Base-by-base conservation (phyloP, 1,140 invertebrate species). In the Apis florea region DNA sequence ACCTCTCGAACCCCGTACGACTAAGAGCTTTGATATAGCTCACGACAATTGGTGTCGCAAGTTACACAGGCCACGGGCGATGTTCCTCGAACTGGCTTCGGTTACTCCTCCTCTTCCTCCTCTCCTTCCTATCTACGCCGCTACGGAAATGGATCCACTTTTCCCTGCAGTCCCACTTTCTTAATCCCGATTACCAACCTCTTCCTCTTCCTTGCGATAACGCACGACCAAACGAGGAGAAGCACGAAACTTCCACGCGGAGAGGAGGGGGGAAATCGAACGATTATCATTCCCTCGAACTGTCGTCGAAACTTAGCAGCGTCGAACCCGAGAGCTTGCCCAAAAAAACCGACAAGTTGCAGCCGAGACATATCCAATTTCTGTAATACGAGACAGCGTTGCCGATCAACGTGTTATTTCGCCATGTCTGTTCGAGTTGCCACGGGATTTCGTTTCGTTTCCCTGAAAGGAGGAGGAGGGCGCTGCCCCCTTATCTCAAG, bases 11-110 rank as follows among this genome's bases (percentile, higher is more conserved):
- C 78, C 85, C 54, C 53, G 77, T 40, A 40, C 84, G 83, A 85
- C 84, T 83, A 81, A 67, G 88, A 72, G 88, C 89, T 91, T 89
- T 90, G 89, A 90, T 91, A 90, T 83, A 82, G 74, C 74, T 86
- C 86, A 87, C 87, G 89, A 91, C 87, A 89, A 90, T 91, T 90
- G 87, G 64, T 71, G 85, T 88, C 79, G 83, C 82, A 92, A 92
- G 90, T 91, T 91, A 92, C 86, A 91, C 88, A 91, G 85, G 87
- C 85, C 86, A 79, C 47, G 24, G 86, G 78, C 86, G 79, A 85
- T 88, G 69, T 85, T 70, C 70, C 73, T 61, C 77, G 67, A 64
- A 54, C 58, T 84, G 63, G 54, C 47, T 61, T n/a, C 61, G 56
- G 56, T 56, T 66, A 66, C 31, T 0, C 21, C 59, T n/a, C 17